Base-by-base conservation (phyloP, 2,113 vertebrate genomes). In the Syrrhaptes paradoxus region DNA sequence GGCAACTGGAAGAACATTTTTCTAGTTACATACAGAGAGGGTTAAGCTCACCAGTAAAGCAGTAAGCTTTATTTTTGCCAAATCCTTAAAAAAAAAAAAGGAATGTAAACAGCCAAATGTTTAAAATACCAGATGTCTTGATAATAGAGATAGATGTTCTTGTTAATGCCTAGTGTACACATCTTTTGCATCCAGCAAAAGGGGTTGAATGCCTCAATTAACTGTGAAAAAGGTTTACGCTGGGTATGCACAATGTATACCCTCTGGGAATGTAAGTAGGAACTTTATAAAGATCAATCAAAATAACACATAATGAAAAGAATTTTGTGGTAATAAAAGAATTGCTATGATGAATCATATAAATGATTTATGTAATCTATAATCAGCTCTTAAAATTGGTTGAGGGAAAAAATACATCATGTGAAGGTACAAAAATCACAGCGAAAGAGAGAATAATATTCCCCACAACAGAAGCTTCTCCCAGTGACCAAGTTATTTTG, bases 261-360 rank as follows among this genome's bases (percentile, higher is more conserved):
- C 78, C 78, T 75, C 32, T 34, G 66, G 88, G 62, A 95, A 61
- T 18, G 1, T 13, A 49, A 41, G 36, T 20, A 72, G 63, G 36
- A 95, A 80, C 59, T 80, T 85, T 26, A 67, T 34, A 67, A 87
- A 90, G 71, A 87, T 85, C 77, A 65, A 76, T 76, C n/a, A 26
- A 91, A 96, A 93, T 43, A 91, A 80, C 15, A 43, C 2, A 15
- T 41, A 90, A 91, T 36, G n/a, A 90, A 87, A 83, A 93, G 78
- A 52, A 85, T 46, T 85, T 62, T 51, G 46, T 59, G 18, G 16
- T 62, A 73, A 85, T 77, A 84, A 38, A 73, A 61, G 22, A 82
- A 91, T 52, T 71, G 26, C 59, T 86, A 52, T 68, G 65, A 85
- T 74, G 34, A 89, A 52, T 92, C 34, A 68, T 65, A 70, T 38